phyloP scores from a whole-genome alignment of 2,888 invertebrate genomes.

The Diadegma fenestrale region DNA sequence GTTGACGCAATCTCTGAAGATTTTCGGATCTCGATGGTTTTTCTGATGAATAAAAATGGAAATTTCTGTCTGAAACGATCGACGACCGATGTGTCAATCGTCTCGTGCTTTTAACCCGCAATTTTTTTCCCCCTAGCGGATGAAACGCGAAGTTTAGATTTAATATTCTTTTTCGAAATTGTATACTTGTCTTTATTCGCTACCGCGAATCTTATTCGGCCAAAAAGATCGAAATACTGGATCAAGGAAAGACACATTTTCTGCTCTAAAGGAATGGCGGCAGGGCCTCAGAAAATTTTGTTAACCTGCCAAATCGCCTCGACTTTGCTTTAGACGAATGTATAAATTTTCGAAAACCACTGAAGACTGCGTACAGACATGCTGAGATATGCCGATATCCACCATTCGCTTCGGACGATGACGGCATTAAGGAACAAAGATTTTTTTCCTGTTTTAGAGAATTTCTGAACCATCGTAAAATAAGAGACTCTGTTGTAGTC shows the following conservation, averaged over 20 bases:
- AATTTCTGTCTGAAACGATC: background rate
- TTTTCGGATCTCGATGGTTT: background rate
- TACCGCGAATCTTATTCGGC: background rate
- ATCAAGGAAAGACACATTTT: background rate
- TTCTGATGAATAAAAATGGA: background rate
- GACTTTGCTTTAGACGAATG: slow-evolving; percentile 9
- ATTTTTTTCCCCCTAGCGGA: too few species aligned
- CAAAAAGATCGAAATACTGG: background rate
- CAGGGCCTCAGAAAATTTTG: slow-evolving; percentile 53
- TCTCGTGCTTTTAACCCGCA: too few species aligned
- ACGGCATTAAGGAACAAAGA: slow-evolving; percentile 15
- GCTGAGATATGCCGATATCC: background rate
- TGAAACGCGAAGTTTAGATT: too few species aligned
- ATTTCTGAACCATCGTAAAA: slow-evolving; percentile 52
- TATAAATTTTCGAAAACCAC: background rate
- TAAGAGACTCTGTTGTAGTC: slow-evolving; percentile 25
- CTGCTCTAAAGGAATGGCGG: background rate
- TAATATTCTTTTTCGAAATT: background rate
- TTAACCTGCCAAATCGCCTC: slow-evolving; percentile 50
- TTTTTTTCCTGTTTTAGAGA: slow-evolving; percentile 55
- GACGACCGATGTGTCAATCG: too few species aligned
- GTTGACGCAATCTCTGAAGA: too few species aligned
- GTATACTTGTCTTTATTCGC: background rate
- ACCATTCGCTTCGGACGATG: background rate
- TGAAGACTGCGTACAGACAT: background rate